Conservation (phyloP, 2,888 invertebrate species). For the Alloscopus bannaensis region DNA sequence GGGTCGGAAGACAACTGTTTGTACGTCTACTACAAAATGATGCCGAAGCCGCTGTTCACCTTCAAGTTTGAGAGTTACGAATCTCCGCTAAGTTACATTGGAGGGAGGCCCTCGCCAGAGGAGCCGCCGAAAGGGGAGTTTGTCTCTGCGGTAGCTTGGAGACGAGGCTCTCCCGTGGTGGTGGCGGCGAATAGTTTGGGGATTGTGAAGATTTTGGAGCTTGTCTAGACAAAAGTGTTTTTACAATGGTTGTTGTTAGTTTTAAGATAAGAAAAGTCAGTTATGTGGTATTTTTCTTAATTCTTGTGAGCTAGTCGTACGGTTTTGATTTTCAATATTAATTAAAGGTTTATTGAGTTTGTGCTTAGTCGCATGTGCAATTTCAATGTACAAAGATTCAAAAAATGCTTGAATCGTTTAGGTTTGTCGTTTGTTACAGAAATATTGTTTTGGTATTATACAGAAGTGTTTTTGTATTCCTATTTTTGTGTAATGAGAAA, state of each 20-base stretch:
- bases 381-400: too few species aligned
- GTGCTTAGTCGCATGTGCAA: too few species aligned
- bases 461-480: too few species aligned
- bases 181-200: conserved; percentile 97
- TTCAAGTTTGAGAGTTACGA: conserved; percentile 90
- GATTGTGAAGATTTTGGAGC: conserved; percentile 90
- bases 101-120: conserved; percentile 81
- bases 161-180: conserved; percentile 88
- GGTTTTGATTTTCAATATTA: too few species aligned
- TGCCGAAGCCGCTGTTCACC: conserved; percentile 89
- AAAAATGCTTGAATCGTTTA: too few species aligned
- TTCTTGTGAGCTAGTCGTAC: neutral
- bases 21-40: conserved; percentile 92
- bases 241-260: neutral
- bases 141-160: conserved; percentile 97
- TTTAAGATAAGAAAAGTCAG: neutral
- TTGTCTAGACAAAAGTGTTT: conserved; percentile 78
- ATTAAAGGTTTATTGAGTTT: too few species aligned
- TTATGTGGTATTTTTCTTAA: too few species aligned
- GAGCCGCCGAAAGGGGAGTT: conserved; percentile 87
- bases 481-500: too few species aligned
- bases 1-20: conserved; percentile 96
- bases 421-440: too few species aligned
- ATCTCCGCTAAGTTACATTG: too few species aligned
- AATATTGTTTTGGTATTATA: too few species aligned